Conservation (phyloP, 2,113 vertebrate genomes). For the Pimephales promelas region DNA sequence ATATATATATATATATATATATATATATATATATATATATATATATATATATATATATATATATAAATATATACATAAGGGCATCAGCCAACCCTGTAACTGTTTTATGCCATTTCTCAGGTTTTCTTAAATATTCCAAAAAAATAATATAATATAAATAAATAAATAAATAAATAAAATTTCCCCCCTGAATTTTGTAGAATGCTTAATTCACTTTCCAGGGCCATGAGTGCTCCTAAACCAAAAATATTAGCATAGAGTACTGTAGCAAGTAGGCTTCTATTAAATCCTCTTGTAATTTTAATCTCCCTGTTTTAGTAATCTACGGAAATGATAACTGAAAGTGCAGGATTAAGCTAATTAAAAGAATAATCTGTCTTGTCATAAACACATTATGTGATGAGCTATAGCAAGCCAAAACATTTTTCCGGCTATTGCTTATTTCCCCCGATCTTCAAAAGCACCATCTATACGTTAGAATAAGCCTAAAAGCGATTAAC, state of each 20-base stretch:
- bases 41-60: too few relatives aligned
- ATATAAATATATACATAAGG: not conserved
- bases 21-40: too few relatives aligned
- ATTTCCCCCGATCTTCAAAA: conserved; percentile 16
- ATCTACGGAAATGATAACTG: conserved; percentile 79
- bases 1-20: too few relatives aligned
- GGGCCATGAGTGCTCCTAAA: not conserved
- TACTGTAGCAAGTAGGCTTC: conserved; percentile 52
- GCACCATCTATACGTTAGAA: conserved; percentile 46
- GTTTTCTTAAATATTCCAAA: not conserved
- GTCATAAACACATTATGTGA: conserved; percentile 57
- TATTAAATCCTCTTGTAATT: conserved; percentile 56
- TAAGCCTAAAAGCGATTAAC: conserved; percentile 62
- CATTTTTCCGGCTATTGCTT: conserved; percentile 21
- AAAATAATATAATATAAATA: too few relatives aligned
- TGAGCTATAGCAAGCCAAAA: conserved; percentile 41
- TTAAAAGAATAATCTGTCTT: conserved; percentile 65
- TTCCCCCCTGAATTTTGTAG: too few relatives aligned
- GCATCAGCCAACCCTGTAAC: not conserved
- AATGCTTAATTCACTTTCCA: not conserved
- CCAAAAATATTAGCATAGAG: not conserved
- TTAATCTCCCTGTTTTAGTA: conserved; percentile 69
- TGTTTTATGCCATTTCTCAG: not conserved
- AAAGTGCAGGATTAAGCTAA: conserved; percentile 80
- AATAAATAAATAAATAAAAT: too few relatives aligned